Evolutionary conservation across 2,113 vertebrate species (phyloP), one percentile per base, ranked within the genome.

Genomic region (Ivindomyrus marchei): DNA sequence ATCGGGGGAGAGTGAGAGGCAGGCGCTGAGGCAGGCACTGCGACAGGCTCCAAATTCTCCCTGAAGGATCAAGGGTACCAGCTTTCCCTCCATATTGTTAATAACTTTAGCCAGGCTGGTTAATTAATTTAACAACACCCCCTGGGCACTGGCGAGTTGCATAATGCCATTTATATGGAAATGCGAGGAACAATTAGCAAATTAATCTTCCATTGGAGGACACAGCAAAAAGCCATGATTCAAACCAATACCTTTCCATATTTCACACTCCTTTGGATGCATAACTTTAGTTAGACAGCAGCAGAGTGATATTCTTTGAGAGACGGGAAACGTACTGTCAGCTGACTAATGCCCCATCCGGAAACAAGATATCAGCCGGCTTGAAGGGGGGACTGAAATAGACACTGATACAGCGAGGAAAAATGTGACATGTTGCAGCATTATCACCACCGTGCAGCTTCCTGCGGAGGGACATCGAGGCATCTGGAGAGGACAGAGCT

Each of bases 121-220:
- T 53, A 90, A 86, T 86, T 86, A 85, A 85, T 52, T 90, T 46
- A 47, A 53, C 84, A 88, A 27, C 31, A 31, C 85, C 47, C 62
- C 74, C 3, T 88, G 62, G 85, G 46, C 49, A 77, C 62, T 27
- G 47, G 17, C 46, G 36, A 7, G 17, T 47, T 88, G 85, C 66
- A 90, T 90, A 87, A 66, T 53, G 84, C 50, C 47, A 88, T 87
- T 62, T 53, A 89, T 31, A 85, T 80, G 52, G 39, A 85, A 87
- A 90, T n/a, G 36, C 24, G 3, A 39, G 15, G 27, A 42, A 31
- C 39, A 86, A 42, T 66, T 66, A 36, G 6, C 47, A 62, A 49
- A 86, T 62, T 2, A 21, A 46, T 49, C 27, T 24, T 47, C 21
- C 74, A 7, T 15, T 15, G 27, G 89, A 49, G 89, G 84, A 19